Percentiles rank a stretch among this genome's conserved stretches.
Conservation (phyloP, 1,140 invertebrate genomes). For the Dreissena polymorpha region DNA sequence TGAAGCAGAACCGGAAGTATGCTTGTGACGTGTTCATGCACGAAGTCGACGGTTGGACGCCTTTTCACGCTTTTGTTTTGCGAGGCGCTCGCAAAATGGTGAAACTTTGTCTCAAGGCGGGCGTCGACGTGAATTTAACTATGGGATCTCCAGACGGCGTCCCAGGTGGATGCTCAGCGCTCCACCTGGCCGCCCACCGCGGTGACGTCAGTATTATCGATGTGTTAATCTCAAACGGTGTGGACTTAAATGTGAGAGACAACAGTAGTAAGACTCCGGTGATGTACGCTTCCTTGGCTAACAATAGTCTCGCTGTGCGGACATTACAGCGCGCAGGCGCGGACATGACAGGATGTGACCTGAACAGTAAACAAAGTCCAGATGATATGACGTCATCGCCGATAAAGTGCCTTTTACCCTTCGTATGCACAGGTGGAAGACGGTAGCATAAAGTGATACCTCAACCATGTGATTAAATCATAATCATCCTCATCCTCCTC, state of each 20-base stretch:
- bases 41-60: slow-evolving; percentile 72
- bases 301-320: slow-evolving; percentile 68
- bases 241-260: slow-evolving; percentile 61
- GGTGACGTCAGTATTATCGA: slow-evolving; percentile 73
- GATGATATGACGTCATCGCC: slow-evolving; percentile 46
- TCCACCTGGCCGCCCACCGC: slow-evolving; percentile 73
- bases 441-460: slow-evolving; percentile 26
- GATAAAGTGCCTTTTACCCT: slow-evolving; percentile 51
- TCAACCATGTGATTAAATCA: no score
- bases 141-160: slow-evolving; percentile 72
- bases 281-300: slow-evolving; percentile 65
- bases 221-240: slow-evolving; percentile 66
- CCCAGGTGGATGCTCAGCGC: slow-evolving; percentile 67
- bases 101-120: slow-evolving; percentile 68
- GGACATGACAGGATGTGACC: slow-evolving; percentile 58
- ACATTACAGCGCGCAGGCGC: slow-evolving; percentile 71
- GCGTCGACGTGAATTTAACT: slow-evolving; percentile 66
- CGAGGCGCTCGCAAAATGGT: slow-evolving; percentile 71
- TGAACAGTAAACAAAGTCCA: slow-evolving; percentile 8
- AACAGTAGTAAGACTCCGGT: slow-evolving; percentile 63
- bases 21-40: slow-evolving; percentile 66
- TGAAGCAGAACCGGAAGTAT: slow-evolving; percentile 65
- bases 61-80: slow-evolving; percentile 73
- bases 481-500: no score
- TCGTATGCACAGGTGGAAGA: slow-evolving; percentile 41